Evolutionary conservation across 2,113 vertebrate genomes (phyloP), one percentile per base, ranked within the genome.

Genomic region (Neolamprologus falcicula): DNA sequence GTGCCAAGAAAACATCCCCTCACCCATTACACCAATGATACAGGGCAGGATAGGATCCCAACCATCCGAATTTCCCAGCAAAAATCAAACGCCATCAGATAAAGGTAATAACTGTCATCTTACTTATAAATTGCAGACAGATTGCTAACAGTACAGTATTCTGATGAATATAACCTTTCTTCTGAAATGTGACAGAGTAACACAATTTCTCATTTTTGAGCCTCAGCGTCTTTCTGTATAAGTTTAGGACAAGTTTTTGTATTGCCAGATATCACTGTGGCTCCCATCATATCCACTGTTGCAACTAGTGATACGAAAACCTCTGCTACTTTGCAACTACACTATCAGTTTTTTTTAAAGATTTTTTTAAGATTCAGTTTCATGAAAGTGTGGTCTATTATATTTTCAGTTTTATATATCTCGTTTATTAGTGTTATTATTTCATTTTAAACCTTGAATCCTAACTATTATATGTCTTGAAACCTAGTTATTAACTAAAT

Each of bases 251-350:
- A 55, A 0, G 68, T 78, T 84, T 84, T 84, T 84, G 83, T 47
- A 21, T 8, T 33, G 19, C 21, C 24, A 47, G 14, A 33, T 54
- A 0, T 45, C 83, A 68, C 55, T 83, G 81, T 87, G 81, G 9
- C 3, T 8, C 17, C 83, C 40, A 5, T 1, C 9, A 28, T 9
- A 2, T 7, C 24, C 90, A 86, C 88, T 35, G 35, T 68, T 40
- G 78, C 24, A 84, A 11, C 83, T 16, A 26, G n/a, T 47, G 17
- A 16, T 37, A 80, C 87, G 66, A 88, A 90, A 80, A 92, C 84
- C 45, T 37, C 33, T 68, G 63, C 11, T 68, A 21, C 63, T 37
- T 68, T 68, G 19, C 1, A 40, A 68, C 33, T 13, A 0, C 63
- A 21, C 19, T 40, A 37, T 13, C 11, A 68, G 7, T 8, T 40